Conservation (phyloP, 2,113 vertebrate genomes). For the Diadophis punctatus region DNA sequence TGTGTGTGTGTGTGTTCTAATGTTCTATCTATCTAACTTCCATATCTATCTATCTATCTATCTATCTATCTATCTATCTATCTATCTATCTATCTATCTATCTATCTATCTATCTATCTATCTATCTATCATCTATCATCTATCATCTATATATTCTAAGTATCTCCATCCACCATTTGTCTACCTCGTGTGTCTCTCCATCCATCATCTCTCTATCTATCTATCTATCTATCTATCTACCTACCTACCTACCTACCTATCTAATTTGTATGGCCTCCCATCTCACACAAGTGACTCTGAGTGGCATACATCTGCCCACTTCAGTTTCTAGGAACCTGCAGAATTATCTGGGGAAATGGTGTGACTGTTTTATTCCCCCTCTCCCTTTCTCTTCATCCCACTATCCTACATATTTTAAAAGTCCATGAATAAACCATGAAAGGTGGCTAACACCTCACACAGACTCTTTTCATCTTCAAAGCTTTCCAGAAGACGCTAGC, state of each 20-base stretch:
- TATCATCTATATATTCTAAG: no score
- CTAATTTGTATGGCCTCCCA: not conserved
- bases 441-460: conserved; percentile 17
- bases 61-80: no score
- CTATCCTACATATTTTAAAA: conserved; percentile 34
- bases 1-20: no score
- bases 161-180: no score
- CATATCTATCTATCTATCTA: no score
- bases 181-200: no score
- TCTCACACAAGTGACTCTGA: not conserved
- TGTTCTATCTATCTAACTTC: no score
- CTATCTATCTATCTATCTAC: no score
- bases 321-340: accelerated
- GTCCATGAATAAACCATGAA: conserved; percentile 61
- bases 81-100: no score
- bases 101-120: no score
- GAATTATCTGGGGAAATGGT: not conserved
- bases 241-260: not conserved
- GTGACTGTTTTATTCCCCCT: accelerated
- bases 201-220: no score
- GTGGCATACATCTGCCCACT: not conserved
- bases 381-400: not conserved
- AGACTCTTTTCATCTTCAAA: conserved; percentile 55
- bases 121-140: no score
- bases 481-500: conserved; percentile 37